Base-by-base conservation (phyloP, 1,140 invertebrate species). In the Bombyx mandarina region DNA sequence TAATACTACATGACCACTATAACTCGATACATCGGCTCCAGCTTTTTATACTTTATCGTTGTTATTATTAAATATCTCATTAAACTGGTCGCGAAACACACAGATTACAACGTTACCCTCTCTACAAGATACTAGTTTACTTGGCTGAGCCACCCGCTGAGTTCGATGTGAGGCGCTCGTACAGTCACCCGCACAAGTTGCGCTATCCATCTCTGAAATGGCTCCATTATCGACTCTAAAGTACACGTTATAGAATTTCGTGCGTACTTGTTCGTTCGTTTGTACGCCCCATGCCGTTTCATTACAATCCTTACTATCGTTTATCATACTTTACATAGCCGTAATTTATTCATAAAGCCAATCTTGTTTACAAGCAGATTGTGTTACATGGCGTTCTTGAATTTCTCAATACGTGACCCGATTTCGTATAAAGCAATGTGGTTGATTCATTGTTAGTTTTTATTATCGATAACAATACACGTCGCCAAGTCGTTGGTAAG, bases 281-380 rank as follows among this genome's bases (percentile, higher is more conserved):
- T 78, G 73, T 82, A 79, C 65, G 71, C 63, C 69, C 66, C 79
- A 72, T 71, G 75, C 77, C 72, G 78, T 82, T 80, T 77, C 82
- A 86, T 84, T 86, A 86, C 78, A 75, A 81, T 69, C 71, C 66
- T 74, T 78, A 79, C 53, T 73, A 81, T 83, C 80, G 69, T 86
- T 85, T 81, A 85, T 86, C 82, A 86, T 86, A 86, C 77, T 84
- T 82, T 82, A 83, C 79, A 83, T 77, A 79, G 79, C 79, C 65
- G 82, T 85, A 86, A 85, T 83, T 86, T 86, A 86, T 86, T 85
- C 78, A 75, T 77, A 78, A 77, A 77, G 60, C 58, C 68, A 71
- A 73, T 73, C 69, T 78, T 79, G 69, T 83, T 84, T 83, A 79
- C 80, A 78, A 75, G 52, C 56, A 78, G 80, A 79, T 81, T 77